Base-by-base conservation (phyloP, 1,140 invertebrate species). In the Elymnias hypermnestra region DNA sequence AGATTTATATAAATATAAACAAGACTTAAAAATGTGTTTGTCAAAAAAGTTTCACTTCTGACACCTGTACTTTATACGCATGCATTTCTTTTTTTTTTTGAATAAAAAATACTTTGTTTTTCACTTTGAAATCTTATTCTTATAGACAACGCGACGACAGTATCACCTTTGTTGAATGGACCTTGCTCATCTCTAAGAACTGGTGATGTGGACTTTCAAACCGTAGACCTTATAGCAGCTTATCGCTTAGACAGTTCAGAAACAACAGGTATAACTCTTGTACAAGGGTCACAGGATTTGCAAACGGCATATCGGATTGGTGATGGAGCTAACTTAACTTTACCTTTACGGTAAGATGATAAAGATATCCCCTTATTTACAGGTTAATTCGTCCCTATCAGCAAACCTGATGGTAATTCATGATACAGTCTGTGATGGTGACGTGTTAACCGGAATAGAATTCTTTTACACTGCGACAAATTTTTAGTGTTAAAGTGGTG, bases 221-320 rank as follows among this genome's bases (percentile, higher is more conserved):
- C 90, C 0, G 93, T 93, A 56, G 94, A 96, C 73, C 90, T 95
- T 19, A 94, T 96, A 41, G 88, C 92, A 19, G 90, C 91, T 50
- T 94, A 92, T 67, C 86, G 88, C 26, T 72, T 95, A 51, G 94
- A 95, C 68, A 64, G 90, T 6, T 63, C 89, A 2, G 88, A 71
- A 3, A 83, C 88, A 0, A 88, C 89, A 0, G 92, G 92, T 0
- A 88, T 95, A 0, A 89, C 89, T 1, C 86, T 89, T 55, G 93
- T 94, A 0, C 81, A 88, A 39, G 94, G 94, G 1, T 94, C 93
- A 0, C 92, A 90, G 74, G 73, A 88, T 5, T 81, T 93, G 60
- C 94, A 95, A 77, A 93, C 90, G 2, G 94, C 94, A 0, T 95
- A 93, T 67, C 87, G 93, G 50, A 83, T 96, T 13, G 90, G 93